These are phyloP conservation scores for Andrena bucephala DNA, from an alignment of 2,888 invertebrate genomes.

Conservation along the genomic window DNA sequence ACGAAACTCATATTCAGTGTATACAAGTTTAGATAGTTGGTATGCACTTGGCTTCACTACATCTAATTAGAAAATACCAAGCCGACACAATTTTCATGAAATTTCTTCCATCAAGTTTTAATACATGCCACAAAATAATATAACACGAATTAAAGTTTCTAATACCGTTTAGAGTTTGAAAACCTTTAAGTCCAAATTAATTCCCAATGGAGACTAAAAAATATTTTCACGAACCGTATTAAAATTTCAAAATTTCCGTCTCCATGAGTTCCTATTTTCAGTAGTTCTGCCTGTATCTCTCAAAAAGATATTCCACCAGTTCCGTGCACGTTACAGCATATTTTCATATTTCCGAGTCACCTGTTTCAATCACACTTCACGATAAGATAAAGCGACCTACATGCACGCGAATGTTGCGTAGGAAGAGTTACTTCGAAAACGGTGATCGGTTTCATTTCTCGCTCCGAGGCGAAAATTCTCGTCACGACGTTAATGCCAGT, in stretches of 20 bases:
- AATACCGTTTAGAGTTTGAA: too few relatives aligned
- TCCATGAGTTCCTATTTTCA: not conserved
- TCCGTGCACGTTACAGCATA: not conserved
- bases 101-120: too few relatives aligned
- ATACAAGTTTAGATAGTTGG: not conserved
- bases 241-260: not conserved
- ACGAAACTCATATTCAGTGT: not conserved
- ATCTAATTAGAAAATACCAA: not conserved
- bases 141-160: too few relatives aligned
- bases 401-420: not conserved
- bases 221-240: not conserved
- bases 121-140: too few relatives aligned
- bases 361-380: not conserved
- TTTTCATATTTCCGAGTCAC: not conserved
- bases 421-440: conserved; percentile 21
- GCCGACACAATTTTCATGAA: too few relatives aligned
- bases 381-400: conserved; percentile 12
- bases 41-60: not conserved
- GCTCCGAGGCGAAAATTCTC: conserved; percentile 10
- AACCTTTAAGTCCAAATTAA: not conserved
- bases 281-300: not conserved
- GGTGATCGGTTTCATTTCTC: not conserved
- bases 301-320: not conserved
- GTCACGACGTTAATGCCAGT: conserved; percentile 8
- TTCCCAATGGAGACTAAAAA: not conserved